These are phyloP conservation scores for Chymomyza caudatula DNA, from an alignment of 2,888 invertebrate species.

Conservation along the genomic window DNA sequence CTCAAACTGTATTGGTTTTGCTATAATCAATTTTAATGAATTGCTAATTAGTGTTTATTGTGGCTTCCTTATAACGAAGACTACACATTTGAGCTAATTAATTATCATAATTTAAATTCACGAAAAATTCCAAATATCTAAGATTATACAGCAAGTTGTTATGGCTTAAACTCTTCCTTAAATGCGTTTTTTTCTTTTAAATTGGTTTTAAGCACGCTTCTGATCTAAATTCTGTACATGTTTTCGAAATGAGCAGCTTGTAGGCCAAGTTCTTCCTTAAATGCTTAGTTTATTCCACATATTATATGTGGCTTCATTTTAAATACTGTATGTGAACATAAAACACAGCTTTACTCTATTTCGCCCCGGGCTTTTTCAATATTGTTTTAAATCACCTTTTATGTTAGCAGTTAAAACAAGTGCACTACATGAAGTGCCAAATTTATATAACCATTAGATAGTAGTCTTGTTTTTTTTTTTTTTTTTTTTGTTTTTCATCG, in stretches of 20 bases:
- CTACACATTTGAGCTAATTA: neutral
- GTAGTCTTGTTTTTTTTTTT: conserved; percentile 42
- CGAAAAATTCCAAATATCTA: neutral
- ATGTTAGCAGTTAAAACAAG: conserved; percentile 32
- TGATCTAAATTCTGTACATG: neutral
- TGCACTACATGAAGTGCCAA: conserved; percentile 58
- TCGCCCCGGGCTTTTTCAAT: conserved; percentile 17
- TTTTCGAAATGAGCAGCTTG: neutral
- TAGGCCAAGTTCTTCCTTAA: neutral
- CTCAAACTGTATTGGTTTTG: neutral
- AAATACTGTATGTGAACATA: too few relatives aligned
- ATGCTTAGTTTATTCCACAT: neutral
- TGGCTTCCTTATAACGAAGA: neutral
- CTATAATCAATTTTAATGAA: neutral
- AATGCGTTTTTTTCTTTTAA: neutral
- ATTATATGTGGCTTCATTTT: too few relatives aligned
- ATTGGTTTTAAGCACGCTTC: neutral
- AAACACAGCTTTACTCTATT: neutral
- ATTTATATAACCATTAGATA: conserved; percentile 63
- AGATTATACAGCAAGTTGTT: neutral
- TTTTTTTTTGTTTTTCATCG: neutral
- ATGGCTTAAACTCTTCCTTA: neutral
- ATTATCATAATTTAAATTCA: neutral
- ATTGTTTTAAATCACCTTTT: conserved; percentile 36
- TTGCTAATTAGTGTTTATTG: neutral